A percentile compares a stretch with the other conserved stretches of the same genome.
Evolutionary conservation across 2,113 vertebrate genomes (phyloP).

Genomic region (Atractosteus spatula): DNA sequence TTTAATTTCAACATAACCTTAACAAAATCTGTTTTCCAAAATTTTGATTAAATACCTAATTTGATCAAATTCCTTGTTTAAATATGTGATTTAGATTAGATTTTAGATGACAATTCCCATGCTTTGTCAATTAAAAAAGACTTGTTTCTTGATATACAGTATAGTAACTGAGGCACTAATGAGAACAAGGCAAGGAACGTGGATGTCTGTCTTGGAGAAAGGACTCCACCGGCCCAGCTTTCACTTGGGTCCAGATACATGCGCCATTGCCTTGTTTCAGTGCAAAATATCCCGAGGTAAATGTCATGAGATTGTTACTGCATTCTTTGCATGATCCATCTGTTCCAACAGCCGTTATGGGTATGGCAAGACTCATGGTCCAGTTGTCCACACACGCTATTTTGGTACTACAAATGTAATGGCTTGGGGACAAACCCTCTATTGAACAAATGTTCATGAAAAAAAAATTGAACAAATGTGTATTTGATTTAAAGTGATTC

Average conservation of each 20-base stretch:
- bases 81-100: no score
- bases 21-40: no score
- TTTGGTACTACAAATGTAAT: not conserved
- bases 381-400: slow-evolving; percentile 22
- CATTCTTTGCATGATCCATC: slow-evolving; percentile 43
- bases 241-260: slow-evolving; percentile 36
- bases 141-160: not conserved
- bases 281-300: slow-evolving; percentile 40
- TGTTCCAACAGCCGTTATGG: slow-evolving; percentile 35
- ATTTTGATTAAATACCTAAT: no score
- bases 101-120: no score
- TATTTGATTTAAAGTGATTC: no score
- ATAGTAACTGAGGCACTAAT: not conserved
- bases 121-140: no score
- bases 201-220: not conserved
- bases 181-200: not conserved
- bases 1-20: no score
- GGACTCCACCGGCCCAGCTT: slow-evolving; percentile 13
- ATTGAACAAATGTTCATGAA: no score
- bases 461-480: no score
- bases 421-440: not conserved
- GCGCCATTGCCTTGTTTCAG: slow-evolving; percentile 40
- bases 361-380: slow-evolving; percentile 21
- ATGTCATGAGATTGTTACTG: slow-evolving; percentile 35
- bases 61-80: no score